Evolutionary conservation across 2,113 vertebrate species (phyloP).

Genomic region (Ailuropoda melanoleuca): DNA sequence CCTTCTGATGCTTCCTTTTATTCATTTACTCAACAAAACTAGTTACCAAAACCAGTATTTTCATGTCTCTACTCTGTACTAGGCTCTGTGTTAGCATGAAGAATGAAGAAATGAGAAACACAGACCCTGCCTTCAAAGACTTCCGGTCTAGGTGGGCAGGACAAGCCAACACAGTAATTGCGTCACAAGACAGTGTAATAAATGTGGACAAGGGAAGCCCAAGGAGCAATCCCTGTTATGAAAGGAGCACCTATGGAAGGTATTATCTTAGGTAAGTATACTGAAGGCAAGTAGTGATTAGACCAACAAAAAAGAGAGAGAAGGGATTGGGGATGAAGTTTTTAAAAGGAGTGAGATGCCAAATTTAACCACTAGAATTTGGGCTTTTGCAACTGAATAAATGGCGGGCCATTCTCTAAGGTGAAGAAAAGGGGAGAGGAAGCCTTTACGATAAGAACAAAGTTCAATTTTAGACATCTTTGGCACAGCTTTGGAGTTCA

Average conservation of each 20-base stretch:
- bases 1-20: neutral
- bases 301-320: neutral
- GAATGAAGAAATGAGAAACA: neutral
- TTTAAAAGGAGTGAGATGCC: neutral
- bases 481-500: neutral
- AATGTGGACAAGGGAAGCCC: neutral
- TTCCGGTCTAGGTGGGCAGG: neutral
- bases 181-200: rapidly evolving
- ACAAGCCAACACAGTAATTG: neutral
- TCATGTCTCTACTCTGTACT: neutral
- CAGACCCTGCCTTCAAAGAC: neutral
- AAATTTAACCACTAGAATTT: neutral
- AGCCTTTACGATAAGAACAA: neutral
- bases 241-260: neutral
- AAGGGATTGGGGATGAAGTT: neutral
- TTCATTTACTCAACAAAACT: neutral
- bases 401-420: neutral
- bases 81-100: neutral
- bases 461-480: neutral
- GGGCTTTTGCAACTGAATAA: neutral
- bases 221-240: too few relatives aligned
- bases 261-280: neutral
- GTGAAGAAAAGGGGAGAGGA: neutral
- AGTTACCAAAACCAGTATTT: neutral
- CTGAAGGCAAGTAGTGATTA: neutral